Evolutionary conservation across 2,113 vertebrate species (phyloP).

Genomic region (Miniopterus natalensis): DNA sequence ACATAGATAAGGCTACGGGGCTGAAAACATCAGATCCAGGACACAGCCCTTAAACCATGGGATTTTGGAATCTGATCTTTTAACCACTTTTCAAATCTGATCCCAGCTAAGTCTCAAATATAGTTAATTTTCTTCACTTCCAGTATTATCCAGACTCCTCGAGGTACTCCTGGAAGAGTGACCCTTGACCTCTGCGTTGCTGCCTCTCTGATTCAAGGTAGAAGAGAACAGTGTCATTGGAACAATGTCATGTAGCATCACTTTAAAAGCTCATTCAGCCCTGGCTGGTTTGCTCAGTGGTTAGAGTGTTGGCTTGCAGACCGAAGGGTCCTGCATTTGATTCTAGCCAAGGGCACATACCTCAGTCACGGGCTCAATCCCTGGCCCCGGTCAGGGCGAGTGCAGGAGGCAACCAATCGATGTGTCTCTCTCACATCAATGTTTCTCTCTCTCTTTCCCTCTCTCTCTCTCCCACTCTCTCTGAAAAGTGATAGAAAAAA

Average conservation of each 20-base stretch:
- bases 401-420: too few species aligned
- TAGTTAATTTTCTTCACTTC: not conserved
- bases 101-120: not conserved
- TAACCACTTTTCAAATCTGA: not conserved
- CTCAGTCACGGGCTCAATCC: too few species aligned
- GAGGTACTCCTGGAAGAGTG: not conserved
- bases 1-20: accelerated
- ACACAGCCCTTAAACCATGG: accelerated
- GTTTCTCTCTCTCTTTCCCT: too few species aligned
- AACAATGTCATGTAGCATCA: too few species aligned
- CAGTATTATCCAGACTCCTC: not conserved
- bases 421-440: too few species aligned
- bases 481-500: too few species aligned
- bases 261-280: not conserved
- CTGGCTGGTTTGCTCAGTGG: too few species aligned
- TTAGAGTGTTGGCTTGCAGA: too few species aligned
- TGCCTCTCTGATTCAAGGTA: not conserved
- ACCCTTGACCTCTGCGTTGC: not conserved
- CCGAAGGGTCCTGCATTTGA: too few species aligned
- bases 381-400: too few species aligned
- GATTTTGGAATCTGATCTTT: not conserved
- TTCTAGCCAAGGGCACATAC: too few species aligned
- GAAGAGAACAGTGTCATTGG: not conserved
- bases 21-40: not conserved
- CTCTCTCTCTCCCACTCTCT: too few species aligned